Evolutionary conservation across 2,797 vertebrate species (phyloP).

Genomic region (Streptopelia turtur): DNA sequence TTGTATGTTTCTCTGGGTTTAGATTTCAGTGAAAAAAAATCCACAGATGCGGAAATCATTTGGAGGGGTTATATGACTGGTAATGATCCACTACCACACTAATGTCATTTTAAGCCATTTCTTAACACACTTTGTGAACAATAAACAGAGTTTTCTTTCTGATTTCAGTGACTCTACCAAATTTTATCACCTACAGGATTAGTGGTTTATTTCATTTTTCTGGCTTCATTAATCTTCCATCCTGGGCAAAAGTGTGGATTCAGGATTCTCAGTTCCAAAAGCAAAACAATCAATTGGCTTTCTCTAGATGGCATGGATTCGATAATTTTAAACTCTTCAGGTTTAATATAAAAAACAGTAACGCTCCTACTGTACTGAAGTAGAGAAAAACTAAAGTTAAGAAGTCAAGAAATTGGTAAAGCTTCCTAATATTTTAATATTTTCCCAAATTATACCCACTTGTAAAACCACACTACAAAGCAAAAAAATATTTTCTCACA

Average conservation of each 20-base stretch:
- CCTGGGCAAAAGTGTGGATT: neutral
- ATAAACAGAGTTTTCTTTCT: neutral
- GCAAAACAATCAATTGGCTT: neutral
- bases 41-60: neutral
- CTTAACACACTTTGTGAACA: neutral
- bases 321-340: neutral
- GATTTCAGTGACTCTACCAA: neutral
- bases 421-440: neutral
- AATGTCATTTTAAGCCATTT: neutral
- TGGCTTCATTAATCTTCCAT: neutral
- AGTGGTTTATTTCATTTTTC: neutral
- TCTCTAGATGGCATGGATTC: neutral
- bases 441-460: neutral
- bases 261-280: neutral
- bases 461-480: neutral
- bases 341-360: neutral
- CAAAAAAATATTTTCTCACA: neutral
- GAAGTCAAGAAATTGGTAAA: neutral
- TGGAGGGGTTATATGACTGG: neutral
- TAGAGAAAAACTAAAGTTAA: neutral
- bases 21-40: neutral
- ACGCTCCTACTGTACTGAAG: neutral
- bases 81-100: neutral
- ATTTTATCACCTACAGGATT: neutral
- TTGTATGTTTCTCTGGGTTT: neutral